Evolutionary conservation across 2,888 invertebrate species (phyloP), one percentile per base, ranked within the genome.

Genomic region (Morinoia aosen): DNA sequence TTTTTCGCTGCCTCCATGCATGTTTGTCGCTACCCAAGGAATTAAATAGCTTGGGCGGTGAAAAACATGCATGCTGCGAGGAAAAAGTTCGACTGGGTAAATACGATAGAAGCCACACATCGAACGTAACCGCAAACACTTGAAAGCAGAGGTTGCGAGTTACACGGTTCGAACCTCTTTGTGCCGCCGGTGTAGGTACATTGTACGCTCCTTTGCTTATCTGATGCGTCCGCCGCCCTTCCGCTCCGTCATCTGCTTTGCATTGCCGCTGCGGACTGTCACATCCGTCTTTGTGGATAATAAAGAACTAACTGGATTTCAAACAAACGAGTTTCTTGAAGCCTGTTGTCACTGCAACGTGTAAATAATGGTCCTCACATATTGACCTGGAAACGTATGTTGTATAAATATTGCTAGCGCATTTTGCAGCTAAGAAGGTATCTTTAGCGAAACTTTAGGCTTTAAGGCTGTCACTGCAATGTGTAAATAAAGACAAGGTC

Each of bases 171-270:
- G 76, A 76, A 76, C 76, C 76, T 76, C 76, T 76, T 76, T 76
- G 76, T 76, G 76, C 14, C 3, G 76, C 25, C 33, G 25, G 8
- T 76, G 33, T 76, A 3, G 16, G 25, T 61, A 12, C 76, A 76
- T 16, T 33, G 76, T 33, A 76, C 76, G 76, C 76, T 76, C 76
- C 76, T 16, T 76, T 33, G 19, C 76, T 76, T 76, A 76, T 76
- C 76, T 3, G 76, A 19, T 76, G 25, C 33, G 33, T 76, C 33
- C 8, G 76, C 76, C 76, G 76, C 76, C 76, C 76, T 33, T 76
- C 76, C 76, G 76, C 76, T 76, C 76, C 76, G 76, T 76, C 76
- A 76, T 76, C 76, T 76, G 76, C 76, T 76, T 76, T 76, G 76
- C 76, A 76, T 76, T 76, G 76, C 76, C 33, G 33, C 19, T 25